Conservation (phyloP, 2,797 vertebrate species). For the Varecia variegata region DNA sequence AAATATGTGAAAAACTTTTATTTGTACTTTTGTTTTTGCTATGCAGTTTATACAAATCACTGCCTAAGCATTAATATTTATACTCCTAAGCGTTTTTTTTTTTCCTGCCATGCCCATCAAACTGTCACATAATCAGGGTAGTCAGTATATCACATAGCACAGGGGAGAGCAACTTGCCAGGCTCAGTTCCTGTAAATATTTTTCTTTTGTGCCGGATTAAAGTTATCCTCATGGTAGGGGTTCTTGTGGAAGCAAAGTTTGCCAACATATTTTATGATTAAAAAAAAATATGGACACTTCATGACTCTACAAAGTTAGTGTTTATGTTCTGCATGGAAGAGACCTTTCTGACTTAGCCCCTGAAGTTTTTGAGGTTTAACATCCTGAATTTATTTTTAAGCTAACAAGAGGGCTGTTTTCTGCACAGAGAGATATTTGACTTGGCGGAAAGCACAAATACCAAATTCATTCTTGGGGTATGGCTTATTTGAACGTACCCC, state of each 20-base stretch:
- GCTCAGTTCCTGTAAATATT: conserved; percentile 70
- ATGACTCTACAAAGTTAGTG: conserved; percentile 33
- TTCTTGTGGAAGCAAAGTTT: conserved; percentile 53
- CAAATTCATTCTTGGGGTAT: background rate
- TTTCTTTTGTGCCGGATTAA: conserved; percentile 69
- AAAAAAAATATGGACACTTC: conserved; percentile 37
- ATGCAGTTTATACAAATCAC: conserved; percentile 74
- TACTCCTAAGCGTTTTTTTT: conserved; percentile 51
- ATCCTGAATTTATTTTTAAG: conserved; percentile 57
- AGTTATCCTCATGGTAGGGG: conserved; percentile 59
- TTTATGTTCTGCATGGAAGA: conserved; percentile 48
- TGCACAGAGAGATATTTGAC: conserved; percentile 26
- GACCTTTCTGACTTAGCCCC: conserved; percentile 39
- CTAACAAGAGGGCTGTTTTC: conserved; percentile 14
- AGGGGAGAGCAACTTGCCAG: conserved; percentile 45
- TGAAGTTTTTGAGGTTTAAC: conserved; percentile 58
- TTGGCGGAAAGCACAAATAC: conserved; percentile 55
- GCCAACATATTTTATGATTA: conserved; percentile 61
- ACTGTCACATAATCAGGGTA: conserved; percentile 70
- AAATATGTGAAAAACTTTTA: conserved; percentile 62
- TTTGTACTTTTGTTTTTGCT: conserved; percentile 74
- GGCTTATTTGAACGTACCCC: background rate
- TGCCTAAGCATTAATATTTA: conserved; percentile 78
- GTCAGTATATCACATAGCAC: conserved; percentile 70
- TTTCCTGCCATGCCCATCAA: conserved; percentile 71